Base-by-base conservation (phyloP, 2,888 invertebrate genomes). In the Fragum fragum region DNA sequence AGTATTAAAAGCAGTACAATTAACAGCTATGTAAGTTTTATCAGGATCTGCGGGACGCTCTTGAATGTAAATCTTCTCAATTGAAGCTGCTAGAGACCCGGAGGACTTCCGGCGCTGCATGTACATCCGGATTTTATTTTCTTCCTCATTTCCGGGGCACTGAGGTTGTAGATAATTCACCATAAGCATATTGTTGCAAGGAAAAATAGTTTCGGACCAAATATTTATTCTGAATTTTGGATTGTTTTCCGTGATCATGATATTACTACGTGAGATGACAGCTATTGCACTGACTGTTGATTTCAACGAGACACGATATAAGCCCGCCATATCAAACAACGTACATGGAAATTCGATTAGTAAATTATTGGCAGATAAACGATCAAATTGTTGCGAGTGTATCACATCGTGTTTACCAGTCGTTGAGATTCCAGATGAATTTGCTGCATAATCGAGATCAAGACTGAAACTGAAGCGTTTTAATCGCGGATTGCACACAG, bases 51-150 rank as follows among this genome's bases (percentile, higher is more conserved):
- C 90, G 11, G 76, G 76, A 55, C 76, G 81, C 76, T 92, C 92
- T 71, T 85, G 81, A 23, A 92, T 76, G 78, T 92, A 92, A 3
- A 26, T 71, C 61, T 79, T 76, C 47, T 90, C 83, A 29, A 91
- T 59, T 5, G 92, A 91, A 47, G 91, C 88, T 14, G 92, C 92
- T 47, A 87, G 77, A 11, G 91, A 92, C 42, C 90, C 91, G 11
- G 85, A 79, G 3, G 84, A 81, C 61, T 86, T 83, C 66, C 87
- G 86, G 21, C 78, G 75, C 11, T 90, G 80, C 71, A 85, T 87
- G 83, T 90, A 92, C 78, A 92, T 83, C 61, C 93, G 88, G 55
- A 93, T 89, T 81, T 87, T 87, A 76, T 92, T 91, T n/a, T 83
- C 86, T 29, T 83, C 83, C 29, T 83, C 86, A 23, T 77, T 79